phyloP scores from a whole-genome alignment of 1,140 invertebrate genomes.

The Druon quercuslanigerum region DNA sequence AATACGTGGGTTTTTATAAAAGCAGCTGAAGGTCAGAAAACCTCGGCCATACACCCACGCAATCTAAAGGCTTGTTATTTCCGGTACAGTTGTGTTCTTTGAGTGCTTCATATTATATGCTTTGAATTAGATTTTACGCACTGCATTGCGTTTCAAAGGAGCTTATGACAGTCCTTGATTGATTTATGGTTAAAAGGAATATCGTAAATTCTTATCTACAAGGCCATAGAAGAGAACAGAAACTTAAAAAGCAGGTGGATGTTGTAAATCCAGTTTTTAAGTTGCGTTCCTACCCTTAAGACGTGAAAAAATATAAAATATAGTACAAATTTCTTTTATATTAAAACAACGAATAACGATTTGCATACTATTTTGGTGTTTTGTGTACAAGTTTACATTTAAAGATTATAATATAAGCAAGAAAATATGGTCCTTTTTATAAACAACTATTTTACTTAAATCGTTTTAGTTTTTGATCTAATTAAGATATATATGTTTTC shows the following conservation, averaged over 20 bases:
- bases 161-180: background rate
- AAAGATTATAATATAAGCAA: too few species aligned
- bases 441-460: too few species aligned
- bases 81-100: background rate
- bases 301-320: too few species aligned
- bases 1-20: conserved; percentile 42
- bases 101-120: background rate
- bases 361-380: too few species aligned
- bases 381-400: too few species aligned
- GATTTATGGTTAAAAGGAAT: background rate
- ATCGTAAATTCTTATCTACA: background rate
- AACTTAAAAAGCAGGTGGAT: background rate
- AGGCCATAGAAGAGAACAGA: background rate
- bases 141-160: background rate
- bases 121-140: conserved; percentile 7
- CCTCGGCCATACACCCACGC: background rate
- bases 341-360: too few species aligned
- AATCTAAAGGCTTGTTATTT: background rate
- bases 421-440: too few species aligned
- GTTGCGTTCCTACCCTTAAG: too few species aligned
- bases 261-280: too few species aligned
- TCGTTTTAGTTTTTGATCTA: too few species aligned
- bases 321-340: too few species aligned
- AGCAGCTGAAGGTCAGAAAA: background rate
- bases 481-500: too few species aligned